Evolutionary conservation across 2,888 invertebrate genomes (phyloP).

Genomic region (Cremastinae sp.): DNA sequence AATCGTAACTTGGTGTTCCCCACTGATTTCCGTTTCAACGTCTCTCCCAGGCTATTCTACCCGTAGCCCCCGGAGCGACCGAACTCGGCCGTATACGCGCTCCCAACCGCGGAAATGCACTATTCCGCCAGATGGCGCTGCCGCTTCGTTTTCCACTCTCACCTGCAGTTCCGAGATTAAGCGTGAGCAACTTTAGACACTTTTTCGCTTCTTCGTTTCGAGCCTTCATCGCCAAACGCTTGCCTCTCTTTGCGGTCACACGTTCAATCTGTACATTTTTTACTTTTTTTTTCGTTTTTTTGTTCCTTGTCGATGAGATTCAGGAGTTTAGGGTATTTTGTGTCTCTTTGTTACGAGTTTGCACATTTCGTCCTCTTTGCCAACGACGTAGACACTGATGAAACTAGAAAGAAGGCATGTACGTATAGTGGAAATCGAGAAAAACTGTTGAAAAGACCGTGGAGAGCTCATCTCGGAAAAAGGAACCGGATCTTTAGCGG

Average conservation of each 20-base stretch:
- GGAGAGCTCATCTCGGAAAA: constrained; percentile 40
- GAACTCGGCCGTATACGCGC: constrained; percentile 1
- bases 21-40: constrained; percentile 75
- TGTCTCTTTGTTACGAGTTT: too few species aligned
- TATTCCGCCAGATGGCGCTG: constrained; percentile 8
- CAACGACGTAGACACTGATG: not conserved
- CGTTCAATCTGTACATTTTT: not conserved
- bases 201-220: too few species aligned
- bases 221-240: constrained; percentile 13
- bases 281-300: too few species aligned
- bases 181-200: constrained; percentile 2
- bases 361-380: too few species aligned
- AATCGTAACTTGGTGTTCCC: constrained; percentile 79
- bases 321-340: too few species aligned
- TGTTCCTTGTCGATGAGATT: too few species aligned
- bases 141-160: constrained; percentile 6
- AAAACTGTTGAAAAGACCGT: constrained; percentile 38
- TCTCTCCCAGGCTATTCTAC: constrained; percentile 30
- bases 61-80: constrained; percentile 7
- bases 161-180: not conserved
- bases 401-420: constrained; percentile 10
- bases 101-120: constrained; percentile 9
- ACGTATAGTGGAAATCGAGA: constrained; percentile 41
- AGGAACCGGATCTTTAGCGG: constrained; percentile 41
- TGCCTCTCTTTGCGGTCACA: not conserved